Percentiles rank a stretch among this genome's conserved stretches.
These are phyloP conservation scores for Drosophila silvestris DNA, from an alignment of 2,888 invertebrate genomes.

Conservation along the genomic window DNA sequence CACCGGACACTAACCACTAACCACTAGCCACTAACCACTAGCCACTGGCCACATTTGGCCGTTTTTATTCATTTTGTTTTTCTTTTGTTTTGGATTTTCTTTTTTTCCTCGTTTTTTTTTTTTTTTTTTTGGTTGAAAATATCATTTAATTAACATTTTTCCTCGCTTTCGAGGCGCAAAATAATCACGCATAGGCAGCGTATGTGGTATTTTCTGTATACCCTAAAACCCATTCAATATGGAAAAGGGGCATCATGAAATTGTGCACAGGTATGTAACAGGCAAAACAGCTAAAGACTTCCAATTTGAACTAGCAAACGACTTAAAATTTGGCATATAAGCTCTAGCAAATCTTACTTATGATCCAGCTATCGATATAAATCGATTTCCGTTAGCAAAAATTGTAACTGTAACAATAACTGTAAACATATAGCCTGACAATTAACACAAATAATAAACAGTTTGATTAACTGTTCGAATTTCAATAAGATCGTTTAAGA, in stretches of 20 bases:
- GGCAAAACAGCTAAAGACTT: background rate
- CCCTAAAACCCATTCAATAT: background rate
- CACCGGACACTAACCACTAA: conserved; percentile 49
- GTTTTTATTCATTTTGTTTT: conserved; percentile 23
- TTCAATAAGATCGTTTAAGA: accelerated
- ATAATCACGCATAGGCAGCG: conserved; percentile 79
- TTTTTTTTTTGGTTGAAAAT: conserved; percentile 66
- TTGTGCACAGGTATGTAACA: background rate
- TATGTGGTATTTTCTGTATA: conserved; percentile 23
- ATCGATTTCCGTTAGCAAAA: background rate
- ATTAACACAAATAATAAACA: background rate
- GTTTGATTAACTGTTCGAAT: background rate
- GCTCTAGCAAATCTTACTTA: background rate
- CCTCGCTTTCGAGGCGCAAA: conserved; percentile 74
- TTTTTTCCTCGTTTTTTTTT: conserved; percentile 11
- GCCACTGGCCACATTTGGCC: conserved; percentile 55
- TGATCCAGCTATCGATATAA: background rate
- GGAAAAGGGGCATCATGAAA: background rate
- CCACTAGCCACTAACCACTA: conserved; percentile 7
- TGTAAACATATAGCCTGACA: background rate
- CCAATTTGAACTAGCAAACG: background rate
- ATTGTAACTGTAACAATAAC: background rate
- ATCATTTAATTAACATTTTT: conserved; percentile 80
- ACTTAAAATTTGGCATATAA: background rate
- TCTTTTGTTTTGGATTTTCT: conserved; percentile 33